Evolutionary conservation across 2,888 invertebrate species (phyloP).

Genomic region (Habrosyne pyritoides): DNA sequence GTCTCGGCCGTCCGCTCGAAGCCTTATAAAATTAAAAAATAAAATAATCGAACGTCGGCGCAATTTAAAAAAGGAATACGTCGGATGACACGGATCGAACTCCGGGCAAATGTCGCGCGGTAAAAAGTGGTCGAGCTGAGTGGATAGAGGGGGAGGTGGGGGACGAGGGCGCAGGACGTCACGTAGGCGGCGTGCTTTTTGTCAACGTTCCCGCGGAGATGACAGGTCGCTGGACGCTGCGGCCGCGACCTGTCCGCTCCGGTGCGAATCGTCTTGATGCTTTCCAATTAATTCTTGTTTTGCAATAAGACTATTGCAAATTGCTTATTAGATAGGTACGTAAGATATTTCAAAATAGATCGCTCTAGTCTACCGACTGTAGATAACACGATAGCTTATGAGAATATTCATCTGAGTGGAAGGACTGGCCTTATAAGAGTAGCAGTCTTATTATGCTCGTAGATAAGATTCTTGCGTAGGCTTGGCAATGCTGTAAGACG

Average conservation of each 20-base stretch:
- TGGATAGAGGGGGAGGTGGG: constrained; percentile 40
- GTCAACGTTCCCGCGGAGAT: constrained; percentile 83
- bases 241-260: constrained; percentile 61
- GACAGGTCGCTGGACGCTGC: constrained; percentile 81
- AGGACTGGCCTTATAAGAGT: constrained; percentile 2
- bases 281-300: constrained; percentile 47
- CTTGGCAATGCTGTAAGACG: constrained; percentile 6
- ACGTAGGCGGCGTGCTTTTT: constrained; percentile 83
- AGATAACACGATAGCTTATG: constrained; percentile 11
- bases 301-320: constrained; percentile 24
- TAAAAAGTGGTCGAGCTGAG: constrained; percentile 79
- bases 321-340: constrained; percentile 22
- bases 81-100: constrained; percentile 84
- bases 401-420: constrained; percentile 7
- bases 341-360: constrained; percentile 9
- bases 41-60: constrained; percentile 76
- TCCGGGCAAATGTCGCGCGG: constrained; percentile 84
- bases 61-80: constrained; percentile 83
- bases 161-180: constrained; percentile 70
- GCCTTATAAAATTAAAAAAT: constrained; percentile 80
- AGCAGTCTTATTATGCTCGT: not conserved
- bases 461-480: constrained; percentile 9
- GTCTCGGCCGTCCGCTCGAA: constrained; percentile 59
- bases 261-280: constrained; percentile 67
- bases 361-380: constrained; percentile 8